Evolutionary conservation across 2,113 vertebrate species (phyloP), one percentile per base, ranked within the genome.

Genomic region (Vidua chalybeata): DNA sequence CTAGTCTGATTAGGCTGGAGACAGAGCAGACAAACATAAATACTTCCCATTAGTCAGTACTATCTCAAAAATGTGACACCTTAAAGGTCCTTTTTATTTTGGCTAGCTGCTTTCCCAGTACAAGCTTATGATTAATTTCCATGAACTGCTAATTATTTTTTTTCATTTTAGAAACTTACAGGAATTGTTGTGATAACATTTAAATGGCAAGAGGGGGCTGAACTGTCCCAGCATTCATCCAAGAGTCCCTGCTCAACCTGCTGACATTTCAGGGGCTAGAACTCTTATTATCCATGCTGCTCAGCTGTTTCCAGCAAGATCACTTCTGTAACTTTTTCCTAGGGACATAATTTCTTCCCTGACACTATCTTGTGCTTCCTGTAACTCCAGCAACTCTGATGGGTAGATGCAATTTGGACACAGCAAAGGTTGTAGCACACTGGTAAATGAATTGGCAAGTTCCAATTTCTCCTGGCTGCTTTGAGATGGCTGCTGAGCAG

Each of bases 171-270:
- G 52, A 89, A 82, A 78, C 30, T 91, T 94, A 83, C 19, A 35
- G 77, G 93, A 89, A 74, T 51, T 91, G 72, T 94, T 83, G 72
- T 86, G 88, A 69, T 94, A 96, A 55, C 74, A 83, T 92, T 97
- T 96, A 95, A 97, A 97, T 94, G 87, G 96, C 92, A 96, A 91
- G 69, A 94, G 39, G 41, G 78, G 81, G 77, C 80, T 96, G 91
- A 95, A 94, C 81, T 54, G 45, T 61, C 31, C 37, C 33, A 89
- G 28, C 55, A 48, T 22, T 83, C 69, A 37, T 58, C 76, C 71
- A 68, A 46, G 91, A 92, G 71, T 48, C 61, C 87, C 56, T 1
- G 4, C 35, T 96, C 56, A 93, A 49, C 87, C 63, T 20, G 3
- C 64, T 90, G 89, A 48, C 69, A 69, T 92, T 95, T 96, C 69